Conservation (phyloP, 1,140 invertebrate species). For the Macrocentrus cingulum region DNA sequence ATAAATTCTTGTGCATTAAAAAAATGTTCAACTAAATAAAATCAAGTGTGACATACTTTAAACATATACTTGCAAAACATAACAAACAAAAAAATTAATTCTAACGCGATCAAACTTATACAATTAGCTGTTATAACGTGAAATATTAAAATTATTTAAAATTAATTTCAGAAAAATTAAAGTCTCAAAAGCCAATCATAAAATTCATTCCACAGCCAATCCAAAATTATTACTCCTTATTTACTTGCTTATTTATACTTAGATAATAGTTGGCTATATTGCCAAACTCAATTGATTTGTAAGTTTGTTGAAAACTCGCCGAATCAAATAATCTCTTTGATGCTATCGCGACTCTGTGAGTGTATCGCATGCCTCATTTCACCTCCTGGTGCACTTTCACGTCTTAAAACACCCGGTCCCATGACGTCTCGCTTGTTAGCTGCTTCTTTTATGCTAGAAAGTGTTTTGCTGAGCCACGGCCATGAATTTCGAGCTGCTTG, state of each 20-base stretch:
- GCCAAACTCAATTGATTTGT: no score
- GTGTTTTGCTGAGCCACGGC: slow-evolving; percentile 88
- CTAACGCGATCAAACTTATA: no score
- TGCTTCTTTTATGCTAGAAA: slow-evolving; percentile 62
- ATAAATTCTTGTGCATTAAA: no score
- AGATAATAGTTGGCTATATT: no score
- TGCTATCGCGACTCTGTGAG: slow-evolving; percentile 49
- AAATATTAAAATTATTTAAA: no score
- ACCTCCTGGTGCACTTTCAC: slow-evolving; percentile 51
- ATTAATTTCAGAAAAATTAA: no score
- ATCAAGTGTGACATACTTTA: neutral
- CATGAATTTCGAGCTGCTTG: slow-evolving; percentile 76
- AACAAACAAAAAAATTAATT: slow-evolving; percentile 27
- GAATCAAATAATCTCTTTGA: slow-evolving; percentile 54
- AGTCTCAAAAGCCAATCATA: no score
- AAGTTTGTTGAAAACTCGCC: slow-evolving; percentile 24
- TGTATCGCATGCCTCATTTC: slow-evolving; percentile 50
- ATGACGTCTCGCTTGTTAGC: slow-evolving; percentile 52
- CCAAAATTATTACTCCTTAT: no score
- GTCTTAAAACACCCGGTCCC: slow-evolving; percentile 39
- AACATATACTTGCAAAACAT: slow-evolving; percentile 34
- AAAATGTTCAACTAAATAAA: no score
- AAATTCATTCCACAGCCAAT: no score
- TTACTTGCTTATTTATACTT: no score
- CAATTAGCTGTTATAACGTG: no score